phyloP scores from a whole-genome alignment of 2,888 invertebrate species.

The Phymatocera aterrima region DNA sequence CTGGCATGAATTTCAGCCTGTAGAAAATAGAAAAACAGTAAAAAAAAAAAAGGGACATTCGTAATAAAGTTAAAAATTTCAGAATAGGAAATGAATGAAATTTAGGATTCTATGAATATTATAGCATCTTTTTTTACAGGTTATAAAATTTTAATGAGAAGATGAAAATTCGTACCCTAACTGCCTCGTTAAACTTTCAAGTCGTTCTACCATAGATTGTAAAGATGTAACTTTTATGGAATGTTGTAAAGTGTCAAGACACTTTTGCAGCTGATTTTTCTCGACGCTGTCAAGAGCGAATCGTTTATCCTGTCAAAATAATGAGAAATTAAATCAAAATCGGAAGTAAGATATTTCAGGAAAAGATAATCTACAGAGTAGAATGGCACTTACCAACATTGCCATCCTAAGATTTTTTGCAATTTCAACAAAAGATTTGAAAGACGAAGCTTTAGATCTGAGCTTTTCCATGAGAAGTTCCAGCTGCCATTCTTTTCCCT shows the following conservation, averaged over 20 bases:
- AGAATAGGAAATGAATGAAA: slow-evolving; percentile 2
- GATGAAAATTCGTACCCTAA: slow-evolving; percentile 83
- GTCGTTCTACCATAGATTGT: slow-evolving; percentile 93
- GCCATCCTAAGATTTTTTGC: slow-evolving; percentile 93
- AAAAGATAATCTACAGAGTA: background rate
- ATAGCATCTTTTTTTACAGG: background rate
- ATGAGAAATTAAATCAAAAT: background rate
- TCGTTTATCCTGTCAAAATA: slow-evolving; percentile 86
- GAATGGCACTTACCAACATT: slow-evolving; percentile 81
- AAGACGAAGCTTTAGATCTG: slow-evolving; percentile 88
- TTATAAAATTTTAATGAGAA: too few species aligned
- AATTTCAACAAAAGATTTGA: slow-evolving; percentile 89
- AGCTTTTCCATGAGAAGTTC: slow-evolving; percentile 95
- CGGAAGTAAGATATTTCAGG: background rate
- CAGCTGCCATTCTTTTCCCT: slow-evolving; percentile 86
- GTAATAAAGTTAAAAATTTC: background rate
- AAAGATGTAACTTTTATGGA: slow-evolving; percentile 95
- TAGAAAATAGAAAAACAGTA: slow-evolving; percentile 54
- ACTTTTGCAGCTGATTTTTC: slow-evolving; percentile 90
- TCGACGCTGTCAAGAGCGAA: slow-evolving; percentile 92
- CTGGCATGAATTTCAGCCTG: slow-evolving; percentile 91
- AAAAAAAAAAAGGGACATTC: background rate
- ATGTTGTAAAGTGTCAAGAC: slow-evolving; percentile 93
- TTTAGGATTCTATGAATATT: background rate
- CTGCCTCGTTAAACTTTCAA: slow-evolving; percentile 94